Evolutionary conservation across 2,113 vertebrate species (phyloP), one percentile per base, ranked within the genome.

Genomic region (Astur gentilis): DNA sequence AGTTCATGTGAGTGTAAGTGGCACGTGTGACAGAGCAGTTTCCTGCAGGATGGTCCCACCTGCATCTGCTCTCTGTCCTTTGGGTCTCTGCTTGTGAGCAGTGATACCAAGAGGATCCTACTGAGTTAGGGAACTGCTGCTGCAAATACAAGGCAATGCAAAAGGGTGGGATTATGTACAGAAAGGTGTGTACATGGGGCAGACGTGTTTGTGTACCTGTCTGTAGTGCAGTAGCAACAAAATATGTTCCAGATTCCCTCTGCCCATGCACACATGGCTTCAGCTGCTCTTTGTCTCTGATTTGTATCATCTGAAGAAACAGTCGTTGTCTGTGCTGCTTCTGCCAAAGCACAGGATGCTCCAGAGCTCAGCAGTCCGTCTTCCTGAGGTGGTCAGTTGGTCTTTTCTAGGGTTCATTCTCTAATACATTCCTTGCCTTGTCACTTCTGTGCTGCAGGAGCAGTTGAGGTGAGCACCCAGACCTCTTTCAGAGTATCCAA

Each of bases 321-420:
- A 57, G 10, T 72, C 14, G 23, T 52, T 85, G 25, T 86, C 49
- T 80, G 40, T 36, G 45, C 44, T 80, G 9, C 42, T 40, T 83
- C 36, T 89, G 29, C 45, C 38, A 75, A 55, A 62, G 22, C 0
- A 0, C 3, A 0, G 44, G 38, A 38, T 62, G 23, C 64, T 78
- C 25, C 38, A 75, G 38, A 81, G 17, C 61, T 83, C 64, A 77
- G 54, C 17, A 61, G 26, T 50, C 47, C 20, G 31, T 83, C 42
- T 87, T 94, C 17, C 26, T 0, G 0, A 44, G 47, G 14, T 78
- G 60, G 16, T 44, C 38, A 75, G 34, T 57, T 3, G 12, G 23
- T 57, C 52, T 72, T 71, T 91, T 64, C 27, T 23, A 22, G 62
- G 36, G 15, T 84, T 93, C 21, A 9, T 83, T 90, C 47, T 20